Conservation (phyloP, 2,113 vertebrate genomes). For the Psephotus haematonotus region DNA sequence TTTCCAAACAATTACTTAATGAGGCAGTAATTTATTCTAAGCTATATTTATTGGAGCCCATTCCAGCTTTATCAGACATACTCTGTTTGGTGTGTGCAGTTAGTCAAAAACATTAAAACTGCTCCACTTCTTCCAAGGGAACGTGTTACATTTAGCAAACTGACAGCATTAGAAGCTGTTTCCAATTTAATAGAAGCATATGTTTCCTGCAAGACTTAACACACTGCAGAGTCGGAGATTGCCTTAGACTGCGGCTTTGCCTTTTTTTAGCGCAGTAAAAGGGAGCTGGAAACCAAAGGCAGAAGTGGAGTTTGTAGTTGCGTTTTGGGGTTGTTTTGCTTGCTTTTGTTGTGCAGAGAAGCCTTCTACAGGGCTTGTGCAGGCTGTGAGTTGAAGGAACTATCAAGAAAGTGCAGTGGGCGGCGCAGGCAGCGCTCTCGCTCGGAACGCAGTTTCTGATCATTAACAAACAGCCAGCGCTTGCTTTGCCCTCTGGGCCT, state of each 20-base stretch:
- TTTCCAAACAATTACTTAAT: constrained; percentile 68
- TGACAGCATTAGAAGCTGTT: constrained; percentile 54
- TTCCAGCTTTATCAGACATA: constrained; percentile 38
- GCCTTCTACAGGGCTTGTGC: background rate
- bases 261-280: background rate
- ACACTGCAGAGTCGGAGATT: background rate
- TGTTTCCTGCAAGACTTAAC: constrained; percentile 56
- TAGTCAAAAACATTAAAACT: constrained; percentile 43
- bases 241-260: constrained; percentile 8
- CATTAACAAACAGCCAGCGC: constrained; percentile 66
- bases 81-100: constrained; percentile 25
- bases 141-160: constrained; percentile 33
- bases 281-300: background rate
- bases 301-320: background rate
- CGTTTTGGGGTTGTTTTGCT: background rate
- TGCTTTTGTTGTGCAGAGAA: background rate
- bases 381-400: background rate
- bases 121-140: constrained; percentile 21
- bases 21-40: constrained; percentile 65
- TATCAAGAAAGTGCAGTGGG: constrained; percentile 39
- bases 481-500: constrained; percentile 69
- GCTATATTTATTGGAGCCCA: constrained; percentile 56
- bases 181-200: constrained; percentile 37
- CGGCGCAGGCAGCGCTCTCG: background rate
- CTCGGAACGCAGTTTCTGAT: constrained; percentile 54